These are phyloP conservation scores for Agelastica alni DNA, from an alignment of 2,888 invertebrate species.

Conservation along the genomic window DNA sequence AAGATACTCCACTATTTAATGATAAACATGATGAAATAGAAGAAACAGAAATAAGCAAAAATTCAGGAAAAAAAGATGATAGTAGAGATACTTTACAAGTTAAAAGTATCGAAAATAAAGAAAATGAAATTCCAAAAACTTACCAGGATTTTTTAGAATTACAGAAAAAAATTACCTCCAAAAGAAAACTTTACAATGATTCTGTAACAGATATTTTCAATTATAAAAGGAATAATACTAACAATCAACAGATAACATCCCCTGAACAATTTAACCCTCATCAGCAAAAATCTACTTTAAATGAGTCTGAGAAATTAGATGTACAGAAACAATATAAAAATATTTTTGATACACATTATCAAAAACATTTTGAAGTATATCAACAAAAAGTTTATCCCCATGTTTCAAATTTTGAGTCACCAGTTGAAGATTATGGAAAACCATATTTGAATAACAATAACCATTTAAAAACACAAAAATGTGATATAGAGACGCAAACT, in stretches of 20 bases:
- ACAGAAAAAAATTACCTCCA: constrained; percentile 30
- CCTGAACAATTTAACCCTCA: neutral
- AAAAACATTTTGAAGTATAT: neutral
- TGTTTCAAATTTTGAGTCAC: neutral
- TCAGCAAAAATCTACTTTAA: neutral
- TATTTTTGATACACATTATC: constrained; percentile 5
- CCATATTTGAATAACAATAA: neutral
- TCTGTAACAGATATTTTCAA: constrained; percentile 46
- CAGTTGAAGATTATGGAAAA: neutral
- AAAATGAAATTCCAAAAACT: constrained; percentile 37
- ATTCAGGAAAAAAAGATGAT: neutral
- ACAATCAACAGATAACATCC: neutral
- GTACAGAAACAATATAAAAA: constrained; percentile 4
- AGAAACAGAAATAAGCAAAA: neutral
- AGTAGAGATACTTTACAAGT: neutral
- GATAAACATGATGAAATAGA: constrained; percentile 4
- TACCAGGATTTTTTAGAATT: constrained; percentile 40
- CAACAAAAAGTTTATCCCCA: neutral
- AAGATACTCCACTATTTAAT: constrained; percentile 1
- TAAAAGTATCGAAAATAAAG: constrained; percentile 15
- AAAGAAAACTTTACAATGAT: constrained; percentile 32
- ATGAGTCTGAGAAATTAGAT: neutral
- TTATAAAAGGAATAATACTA: constrained; percentile 35
- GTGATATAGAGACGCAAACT: constrained; percentile 33
- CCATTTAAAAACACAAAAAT: constrained; percentile 21